Evolutionary conservation across 2,113 vertebrate genomes (phyloP).

Genomic region (Peromyscus polionotus): DNA sequence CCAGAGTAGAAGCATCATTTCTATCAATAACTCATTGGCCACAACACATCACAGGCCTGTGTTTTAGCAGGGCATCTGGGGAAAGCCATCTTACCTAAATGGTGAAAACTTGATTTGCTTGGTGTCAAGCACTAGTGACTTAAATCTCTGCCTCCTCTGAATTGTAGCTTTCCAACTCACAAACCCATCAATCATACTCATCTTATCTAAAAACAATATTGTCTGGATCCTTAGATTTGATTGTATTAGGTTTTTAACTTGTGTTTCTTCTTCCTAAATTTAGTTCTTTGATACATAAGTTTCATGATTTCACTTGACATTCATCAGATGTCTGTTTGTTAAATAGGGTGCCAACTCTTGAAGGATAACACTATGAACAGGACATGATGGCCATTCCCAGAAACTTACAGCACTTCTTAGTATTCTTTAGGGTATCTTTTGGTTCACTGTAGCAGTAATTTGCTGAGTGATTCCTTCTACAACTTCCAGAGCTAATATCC

Average conservation of each 20-base stretch:
- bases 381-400: slow-evolving; percentile 29
- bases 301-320: slow-evolving; percentile 26
- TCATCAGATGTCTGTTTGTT: background rate
- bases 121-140: background rate
- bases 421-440: slow-evolving; percentile 70
- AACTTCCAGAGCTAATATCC: slow-evolving; percentile 76
- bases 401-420: slow-evolving; percentile 55
- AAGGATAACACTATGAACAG: slow-evolving; percentile 56
- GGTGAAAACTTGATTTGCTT: background rate
- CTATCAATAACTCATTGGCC: background rate
- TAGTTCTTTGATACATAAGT: background rate
- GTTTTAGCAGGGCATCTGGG: background rate
- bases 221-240: background rate
- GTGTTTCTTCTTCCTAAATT: slow-evolving; percentile 22
- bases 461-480: slow-evolving; percentile 75
- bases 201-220: background rate
- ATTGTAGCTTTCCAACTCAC: background rate
- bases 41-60: background rate
- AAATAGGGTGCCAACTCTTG: background rate
- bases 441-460: slow-evolving; percentile 70
- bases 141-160: background rate
- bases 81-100: background rate
- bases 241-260: background rate
- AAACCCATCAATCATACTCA: background rate
- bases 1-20: background rate